Conservation (phyloP, 2,888 invertebrate species). For the Drosophila seclusa region DNA sequence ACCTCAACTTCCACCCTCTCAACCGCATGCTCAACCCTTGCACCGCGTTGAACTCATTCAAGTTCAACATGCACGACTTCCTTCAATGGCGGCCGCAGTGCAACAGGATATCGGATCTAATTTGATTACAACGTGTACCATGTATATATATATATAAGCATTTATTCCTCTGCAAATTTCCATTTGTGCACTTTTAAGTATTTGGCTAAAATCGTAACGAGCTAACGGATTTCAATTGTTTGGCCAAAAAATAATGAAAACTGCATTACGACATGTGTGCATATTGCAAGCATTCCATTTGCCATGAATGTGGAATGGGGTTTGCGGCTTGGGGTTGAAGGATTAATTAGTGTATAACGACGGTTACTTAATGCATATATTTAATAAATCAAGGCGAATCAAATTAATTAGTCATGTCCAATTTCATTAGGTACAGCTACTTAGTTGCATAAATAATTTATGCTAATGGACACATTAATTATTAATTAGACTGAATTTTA, state of each 20-base stretch:
- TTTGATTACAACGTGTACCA: constrained; percentile 63
- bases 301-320: background rate
- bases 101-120: constrained; percentile 73
- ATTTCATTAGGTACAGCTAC: constrained; percentile 42
- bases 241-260: constrained; percentile 22
- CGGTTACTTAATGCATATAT: constrained; percentile 37
- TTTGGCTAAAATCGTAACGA: constrained; percentile 37
- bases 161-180: constrained; percentile 21
- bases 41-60: background rate
- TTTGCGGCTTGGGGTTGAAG: background rate
- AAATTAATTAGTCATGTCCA: constrained; percentile 50
- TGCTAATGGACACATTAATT: constrained; percentile 37
- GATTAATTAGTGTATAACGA: constrained; percentile 25
- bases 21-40: background rate
- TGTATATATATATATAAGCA: constrained; percentile 14
- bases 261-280: background rate
- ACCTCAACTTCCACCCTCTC: background rate
- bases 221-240: constrained; percentile 26
- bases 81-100: constrained; percentile 50
- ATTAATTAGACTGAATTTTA: constrained; percentile 34
- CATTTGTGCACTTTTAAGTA: constrained; percentile 51
- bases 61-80: constrained; percentile 33
- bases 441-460: constrained; percentile 17
- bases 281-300: constrained; percentile 1
- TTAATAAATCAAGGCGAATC: constrained; percentile 38